Percentiles rank a stretch among this genome's conserved stretches.
Conservation (phyloP, 2,113 vertebrate genomes). For the Thamnaconus septentrionalis region DNA sequence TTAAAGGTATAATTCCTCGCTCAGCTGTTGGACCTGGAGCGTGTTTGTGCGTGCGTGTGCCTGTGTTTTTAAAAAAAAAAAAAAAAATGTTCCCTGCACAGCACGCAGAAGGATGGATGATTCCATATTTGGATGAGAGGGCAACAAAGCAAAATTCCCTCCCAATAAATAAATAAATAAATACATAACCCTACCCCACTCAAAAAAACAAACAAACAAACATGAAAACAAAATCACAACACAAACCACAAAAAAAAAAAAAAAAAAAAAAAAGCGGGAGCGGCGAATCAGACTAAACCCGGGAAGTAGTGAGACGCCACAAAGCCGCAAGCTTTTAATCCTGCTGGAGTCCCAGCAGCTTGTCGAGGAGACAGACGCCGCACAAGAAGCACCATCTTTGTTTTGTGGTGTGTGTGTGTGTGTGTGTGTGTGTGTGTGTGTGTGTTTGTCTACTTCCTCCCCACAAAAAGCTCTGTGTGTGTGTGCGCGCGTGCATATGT, state of each 20-base stretch:
- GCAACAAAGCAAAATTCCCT: too few species aligned
- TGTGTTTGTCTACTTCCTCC: neutral
- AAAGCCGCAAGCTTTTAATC: slow-evolving; percentile 46
- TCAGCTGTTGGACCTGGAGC: too few species aligned
- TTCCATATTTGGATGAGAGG: too few species aligned
- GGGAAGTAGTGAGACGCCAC: slow-evolving; percentile 16
- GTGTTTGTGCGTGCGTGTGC: too few species aligned
- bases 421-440: too few species aligned
- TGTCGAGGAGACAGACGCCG: slow-evolving; percentile 11
- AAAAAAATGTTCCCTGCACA: too few species aligned
- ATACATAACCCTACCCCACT: too few species aligned
- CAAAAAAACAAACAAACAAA: slow-evolving; percentile 5
- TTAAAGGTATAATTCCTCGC: neutral
- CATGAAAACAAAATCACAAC: slow-evolving; percentile 10
- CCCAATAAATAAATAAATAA: too few species aligned
- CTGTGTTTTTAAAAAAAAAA: too few species aligned
- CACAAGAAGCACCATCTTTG: slow-evolving; percentile 20
- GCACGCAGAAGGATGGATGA: too few species aligned
- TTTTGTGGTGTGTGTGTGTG: too few species aligned
- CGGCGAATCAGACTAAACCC: slow-evolving; percentile 24
- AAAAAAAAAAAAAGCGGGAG: neutral
- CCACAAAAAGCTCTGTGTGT: neutral
- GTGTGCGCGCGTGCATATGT: slow-evolving; percentile 15
- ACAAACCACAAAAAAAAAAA: slow-evolving; percentile 8
- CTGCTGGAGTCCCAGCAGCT: slow-evolving; percentile 35